Conservation (phyloP, 1,140 invertebrate genomes). For the Solenopsis invicta region DNA sequence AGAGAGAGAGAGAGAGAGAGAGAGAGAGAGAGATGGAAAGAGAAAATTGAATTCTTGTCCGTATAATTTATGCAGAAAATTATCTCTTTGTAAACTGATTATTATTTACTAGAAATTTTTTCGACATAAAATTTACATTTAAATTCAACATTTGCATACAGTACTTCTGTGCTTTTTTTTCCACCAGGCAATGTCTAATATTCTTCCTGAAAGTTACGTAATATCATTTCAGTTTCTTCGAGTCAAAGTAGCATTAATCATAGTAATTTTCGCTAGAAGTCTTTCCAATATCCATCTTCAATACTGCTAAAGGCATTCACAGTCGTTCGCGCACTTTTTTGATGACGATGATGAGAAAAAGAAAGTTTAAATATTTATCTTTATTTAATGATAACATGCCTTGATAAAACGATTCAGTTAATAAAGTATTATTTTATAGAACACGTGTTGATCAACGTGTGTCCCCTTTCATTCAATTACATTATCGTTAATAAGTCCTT, state of each 20-base stretch:
- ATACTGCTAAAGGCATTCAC: not conserved
- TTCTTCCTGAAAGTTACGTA: slow-evolving; percentile 42
- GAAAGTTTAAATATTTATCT: slow-evolving; percentile 8
- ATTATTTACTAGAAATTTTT: not conserved
- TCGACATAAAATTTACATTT: slow-evolving; percentile 12
- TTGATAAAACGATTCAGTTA: slow-evolving; percentile 1
- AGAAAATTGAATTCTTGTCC: not conserved
- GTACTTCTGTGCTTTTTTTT: not conserved
- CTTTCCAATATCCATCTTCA: slow-evolving; percentile 42
- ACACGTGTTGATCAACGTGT: not conserved
- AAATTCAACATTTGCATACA: slow-evolving; percentile 7
- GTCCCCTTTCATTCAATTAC: not conserved
- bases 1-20: not conserved
- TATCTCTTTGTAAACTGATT: not conserved
- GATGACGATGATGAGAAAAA: slow-evolving; percentile 15
- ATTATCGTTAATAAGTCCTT: not conserved
- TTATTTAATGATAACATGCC: slow-evolving; percentile 23
- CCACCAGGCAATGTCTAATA: slow-evolving; percentile 21
- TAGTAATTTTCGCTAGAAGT: slow-evolving; percentile 28
- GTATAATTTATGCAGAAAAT: not conserved
- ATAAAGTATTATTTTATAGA: slow-evolving; percentile 19
- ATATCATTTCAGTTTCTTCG: slow-evolving; percentile 14
- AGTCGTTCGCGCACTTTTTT: not conserved
- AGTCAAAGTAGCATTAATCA: slow-evolving; percentile 46
- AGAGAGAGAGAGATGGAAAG: not conserved